phyloP scores from a whole-genome alignment of 2,888 invertebrate genomes.

The Gandaritis pyraliata region DNA sequence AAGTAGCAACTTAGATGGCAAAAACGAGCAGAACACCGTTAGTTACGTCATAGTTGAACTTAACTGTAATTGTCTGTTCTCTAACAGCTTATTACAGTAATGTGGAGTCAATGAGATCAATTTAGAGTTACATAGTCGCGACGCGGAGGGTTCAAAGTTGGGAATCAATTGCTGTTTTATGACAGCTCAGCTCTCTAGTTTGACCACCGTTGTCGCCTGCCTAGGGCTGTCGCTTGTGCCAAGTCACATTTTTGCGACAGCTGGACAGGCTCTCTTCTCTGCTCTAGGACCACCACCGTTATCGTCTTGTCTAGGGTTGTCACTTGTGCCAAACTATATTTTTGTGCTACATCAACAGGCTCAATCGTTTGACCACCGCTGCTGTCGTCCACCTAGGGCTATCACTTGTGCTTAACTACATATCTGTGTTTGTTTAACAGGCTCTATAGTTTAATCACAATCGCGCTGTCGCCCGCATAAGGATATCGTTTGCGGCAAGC shows the following conservation, averaged over 20 bases:
- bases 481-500: too few relatives aligned
- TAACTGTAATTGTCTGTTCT: constrained; percentile 21
- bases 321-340: too few relatives aligned
- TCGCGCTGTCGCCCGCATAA: too few relatives aligned
- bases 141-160: constrained; percentile 44
- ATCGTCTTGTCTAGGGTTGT: constrained; percentile 17
- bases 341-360: too few relatives aligned
- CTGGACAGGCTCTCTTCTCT: too few relatives aligned
- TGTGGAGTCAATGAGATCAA: constrained; percentile 46
- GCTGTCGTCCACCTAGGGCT: too few relatives aligned
- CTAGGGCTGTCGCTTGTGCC: constrained; percentile 16
- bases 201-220: constrained; percentile 32
- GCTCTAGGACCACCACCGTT: too few relatives aligned
- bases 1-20: constrained; percentile 7
- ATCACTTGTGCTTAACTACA: too few relatives aligned
- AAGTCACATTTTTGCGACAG: constrained; percentile 9
- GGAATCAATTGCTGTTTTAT: constrained; percentile 50
- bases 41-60: constrained; percentile 20
- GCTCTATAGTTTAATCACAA: too few relatives aligned
- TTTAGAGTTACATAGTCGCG: constrained; percentile 49
- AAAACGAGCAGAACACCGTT: constrained; percentile 5
- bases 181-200: constrained; percentile 42
- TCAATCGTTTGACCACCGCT: too few relatives aligned
- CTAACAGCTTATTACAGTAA: constrained; percentile 31
- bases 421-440: too few relatives aligned